A percentile compares a stretch with the other conserved stretches of the same genome.
These are phyloP conservation scores for Drosophila repleta DNA, from an alignment of 1,140 invertebrate species.

Conservation along the genomic window DNA sequence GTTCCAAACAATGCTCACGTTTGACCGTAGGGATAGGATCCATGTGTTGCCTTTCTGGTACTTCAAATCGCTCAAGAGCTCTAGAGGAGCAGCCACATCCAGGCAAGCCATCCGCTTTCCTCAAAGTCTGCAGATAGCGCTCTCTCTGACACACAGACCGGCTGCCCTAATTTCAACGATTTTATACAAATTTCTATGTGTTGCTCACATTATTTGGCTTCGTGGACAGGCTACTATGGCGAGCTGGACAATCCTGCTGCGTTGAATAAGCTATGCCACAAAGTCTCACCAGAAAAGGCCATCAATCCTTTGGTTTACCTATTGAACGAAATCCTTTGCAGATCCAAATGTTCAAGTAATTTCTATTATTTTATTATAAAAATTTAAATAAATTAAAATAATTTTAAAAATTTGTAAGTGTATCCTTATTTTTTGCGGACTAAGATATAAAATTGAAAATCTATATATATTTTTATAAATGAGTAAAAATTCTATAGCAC, in stretches of 20 bases:
- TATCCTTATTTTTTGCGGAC: too few relatives aligned
- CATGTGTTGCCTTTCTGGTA: constrained; percentile 70
- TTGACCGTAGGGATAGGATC: constrained; percentile 58
- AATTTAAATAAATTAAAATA: too few relatives aligned
- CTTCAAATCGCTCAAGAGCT: constrained; percentile 73
- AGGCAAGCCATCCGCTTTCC: constrained; percentile 3
- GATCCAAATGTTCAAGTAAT: too few relatives aligned
- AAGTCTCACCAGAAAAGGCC: not conserved
- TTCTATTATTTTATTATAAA: too few relatives aligned
- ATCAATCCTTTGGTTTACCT: not conserved
- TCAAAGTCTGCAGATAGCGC: constrained; percentile 16
- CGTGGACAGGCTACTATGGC: constrained; percentile 1
- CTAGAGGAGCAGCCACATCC: constrained; percentile 43
- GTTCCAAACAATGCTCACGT: constrained; percentile 49
- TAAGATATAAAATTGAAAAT: too few relatives aligned
- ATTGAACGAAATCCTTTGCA: too few relatives aligned
- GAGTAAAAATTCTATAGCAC: too few relatives aligned
- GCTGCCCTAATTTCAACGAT: constrained; percentile 63
- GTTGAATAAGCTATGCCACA: not conserved
- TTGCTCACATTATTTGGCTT: constrained; percentile 29
- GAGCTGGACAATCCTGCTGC: not conserved
- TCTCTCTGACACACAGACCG: constrained; percentile 68
- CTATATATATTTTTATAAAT: too few relatives aligned
- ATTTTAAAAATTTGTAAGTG: too few relatives aligned
- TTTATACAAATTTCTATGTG: constrained; percentile 39